Evolutionary conservation across 2,113 vertebrate species (phyloP), one percentile per base, ranked within the genome.

Genomic region (Pelvicachromis taeniatus): DNA sequence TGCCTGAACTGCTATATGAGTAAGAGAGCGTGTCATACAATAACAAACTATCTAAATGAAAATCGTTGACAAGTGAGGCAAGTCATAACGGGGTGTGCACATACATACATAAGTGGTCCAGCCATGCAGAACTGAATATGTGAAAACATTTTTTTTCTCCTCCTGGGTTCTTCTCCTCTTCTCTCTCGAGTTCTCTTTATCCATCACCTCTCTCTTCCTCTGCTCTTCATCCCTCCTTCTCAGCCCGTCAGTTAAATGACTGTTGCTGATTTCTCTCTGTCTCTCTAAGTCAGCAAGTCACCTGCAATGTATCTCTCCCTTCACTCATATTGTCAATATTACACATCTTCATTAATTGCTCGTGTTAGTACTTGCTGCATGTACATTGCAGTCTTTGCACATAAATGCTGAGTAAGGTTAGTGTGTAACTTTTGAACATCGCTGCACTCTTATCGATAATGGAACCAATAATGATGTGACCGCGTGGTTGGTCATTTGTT

Each of bases 31-130:
- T 87, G 86, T 92, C 87, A 77, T 40, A 85, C 85, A 84, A 88
- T 81, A 89, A 91, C 88, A 89, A 88, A 84, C 90, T 78, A 92
- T 89, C 86, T 88, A 90, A 92, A 91, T 91, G 85, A 94, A 92
- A 94, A 88, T 90, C 87, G 88, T 84, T 5, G 77, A 89, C 78
- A 82, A 79, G 90, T 88, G 85, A 90, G 85, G 56, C 79, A 63
- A 94, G 86, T 87, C 77, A 82, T 83, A 86, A 90, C 75, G 6
- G 82, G 59, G 83, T 12, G 65, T 84, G 81, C 16, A 19, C 26
- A 17, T 29, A 70, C 85, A 85, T 68, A 35, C 42, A 79, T 78
- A 86, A 78, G 54, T 35, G 17, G 48, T 12, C 5, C 80, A 75
- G 78, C 53, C 56, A 50, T 68, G 89, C 88, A 68, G 82, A 92